Evolutionary conservation across 2,113 vertebrate genomes (phyloP), one percentile per base, ranked within the genome.

Genomic region (Periophthalmodon schlosseri): DNA sequence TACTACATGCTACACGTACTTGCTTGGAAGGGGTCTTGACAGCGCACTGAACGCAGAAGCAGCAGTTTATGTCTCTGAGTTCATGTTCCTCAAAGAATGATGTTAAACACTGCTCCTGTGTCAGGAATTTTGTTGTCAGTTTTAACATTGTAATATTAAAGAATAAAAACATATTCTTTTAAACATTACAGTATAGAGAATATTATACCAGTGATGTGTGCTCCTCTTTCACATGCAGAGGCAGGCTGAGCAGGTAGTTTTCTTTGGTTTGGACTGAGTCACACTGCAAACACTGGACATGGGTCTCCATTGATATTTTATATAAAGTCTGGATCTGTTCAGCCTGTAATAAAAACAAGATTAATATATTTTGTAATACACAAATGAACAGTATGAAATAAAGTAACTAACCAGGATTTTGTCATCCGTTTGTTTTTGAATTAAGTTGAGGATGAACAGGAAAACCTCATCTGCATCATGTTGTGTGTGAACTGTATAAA

Each of bases 401-500:
- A 47, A 78, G 5, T 9, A 2, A 69, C 83, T 2, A 52, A 94
- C 93, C 89, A 93, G 73, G 14, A 28, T 8, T 54, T 1, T 64
- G 81, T 93, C 65, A 5, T 86, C 64, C 74, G 94, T 87, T 79
- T 94, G 92, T 69, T 84, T 69, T 1, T 89, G 77, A 1, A 89
- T 74, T 2, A 90, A 57, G 86, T 92, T 88, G n/a, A 93, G 79
- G 57, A 94, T 86, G 28, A 50, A 67, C 74, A 92, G 86, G 69
- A 94, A 93, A 18, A 94, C 90, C 81, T 94, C 92, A 8, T 93
- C 89, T 0, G 92, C 93, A 14, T 94, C 93, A 1, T 94, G 93
- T 75, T 91, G 83, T 6, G n/a, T 7, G 4, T 2, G 14, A 14
- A 86, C 93, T 94, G 75, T 16, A 74, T 44, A 76, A 36, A 70